These are phyloP conservation scores for Perca flavescens DNA, from an alignment of 2,113 vertebrate genomes.

Conservation along the genomic window DNA sequence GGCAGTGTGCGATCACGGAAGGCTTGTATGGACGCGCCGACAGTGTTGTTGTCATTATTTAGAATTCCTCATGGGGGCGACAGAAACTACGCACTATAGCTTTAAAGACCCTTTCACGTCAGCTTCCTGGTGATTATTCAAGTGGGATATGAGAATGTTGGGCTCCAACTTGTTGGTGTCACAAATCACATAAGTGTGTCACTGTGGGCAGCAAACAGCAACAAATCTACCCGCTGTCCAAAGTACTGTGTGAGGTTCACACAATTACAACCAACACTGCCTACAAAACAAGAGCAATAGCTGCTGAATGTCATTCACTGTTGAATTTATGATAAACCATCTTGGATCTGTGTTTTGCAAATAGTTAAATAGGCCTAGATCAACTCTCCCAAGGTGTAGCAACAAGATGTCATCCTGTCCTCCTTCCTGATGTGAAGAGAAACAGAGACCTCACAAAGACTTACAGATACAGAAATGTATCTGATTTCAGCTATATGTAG, in stretches of 20 bases:
- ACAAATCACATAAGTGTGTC: constrained; percentile 11
- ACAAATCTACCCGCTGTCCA: constrained; percentile 9
- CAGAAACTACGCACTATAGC: too few species aligned
- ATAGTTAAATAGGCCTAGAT: neutral
- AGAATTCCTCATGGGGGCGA: too few species aligned
- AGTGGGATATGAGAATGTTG: neutral
- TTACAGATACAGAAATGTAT: neutral
- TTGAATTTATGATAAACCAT: neutral
- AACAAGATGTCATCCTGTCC: neutral
- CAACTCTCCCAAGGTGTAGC: neutral
- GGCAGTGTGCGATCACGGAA: too few species aligned
- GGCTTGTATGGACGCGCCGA: too few species aligned
- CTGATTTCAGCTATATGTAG: neutral
- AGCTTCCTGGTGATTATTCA: neutral
- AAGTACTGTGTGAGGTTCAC: neutral
- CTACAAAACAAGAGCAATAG: neutral
- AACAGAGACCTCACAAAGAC: neutral
- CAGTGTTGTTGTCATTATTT: too few species aligned
- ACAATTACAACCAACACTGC: neutral
- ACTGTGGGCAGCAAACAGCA: neutral
- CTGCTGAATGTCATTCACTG: neutral
- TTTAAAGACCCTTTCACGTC: neutral
- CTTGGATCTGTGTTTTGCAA: neutral
- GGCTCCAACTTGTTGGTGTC: neutral
- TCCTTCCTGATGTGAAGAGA: neutral